A percentile compares a stretch with the other conserved stretches of the same genome.
These are phyloP conservation scores for Poeciliopsis presidionis DNA, from an alignment of 2,797 vertebrate species.

Conservation along the genomic window DNA sequence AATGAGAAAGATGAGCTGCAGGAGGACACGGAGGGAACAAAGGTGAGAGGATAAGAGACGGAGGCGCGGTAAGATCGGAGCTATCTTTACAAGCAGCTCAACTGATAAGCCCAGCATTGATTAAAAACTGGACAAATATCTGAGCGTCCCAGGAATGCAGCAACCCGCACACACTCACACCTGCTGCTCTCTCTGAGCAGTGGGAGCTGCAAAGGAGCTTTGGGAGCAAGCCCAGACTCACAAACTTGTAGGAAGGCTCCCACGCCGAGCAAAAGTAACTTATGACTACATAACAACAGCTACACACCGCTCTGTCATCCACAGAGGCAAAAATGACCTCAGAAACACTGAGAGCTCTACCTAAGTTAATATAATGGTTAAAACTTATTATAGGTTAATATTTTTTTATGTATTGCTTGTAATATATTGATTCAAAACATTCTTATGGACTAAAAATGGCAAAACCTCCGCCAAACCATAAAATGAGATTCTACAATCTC, in stretches of 20 bases:
- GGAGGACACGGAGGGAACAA: slow-evolving; percentile 1
- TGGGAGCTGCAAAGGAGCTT: slow-evolving; percentile 26
- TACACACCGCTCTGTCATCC: slow-evolving; percentile 8
- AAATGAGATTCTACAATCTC: not conserved
- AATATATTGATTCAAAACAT: not conserved
- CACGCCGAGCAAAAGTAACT: slow-evolving; percentile 45
- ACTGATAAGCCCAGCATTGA: slow-evolving; percentile 15
- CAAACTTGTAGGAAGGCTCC: slow-evolving; percentile 43
- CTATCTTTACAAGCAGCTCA: slow-evolving; percentile 29
- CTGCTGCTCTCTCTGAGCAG: slow-evolving; percentile 28
- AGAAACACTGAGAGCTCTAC: slow-evolving; percentile 1
- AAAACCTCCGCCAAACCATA: not conserved
- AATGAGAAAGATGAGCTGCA: not conserved
- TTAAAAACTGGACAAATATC: slow-evolving; percentile 7
- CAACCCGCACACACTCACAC: slow-evolving; percentile 33
- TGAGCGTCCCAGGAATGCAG: not conserved
- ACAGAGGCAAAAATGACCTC: slow-evolving; percentile 14
- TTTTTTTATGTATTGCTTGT: not conserved
- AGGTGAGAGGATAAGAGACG: slow-evolving; percentile 14
- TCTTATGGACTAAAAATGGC: not conserved
- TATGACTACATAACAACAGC: slow-evolving; percentile 32
- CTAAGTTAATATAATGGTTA: not conserved
- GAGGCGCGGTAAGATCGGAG: slow-evolving; percentile 7
- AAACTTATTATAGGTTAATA: not conserved
- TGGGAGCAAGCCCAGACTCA: slow-evolving; percentile 46